Percentiles rank a stretch among this genome's conserved stretches.
Conservation (phyloP, 2,888 invertebrate genomes). For the Bruchidius siliquastri region DNA sequence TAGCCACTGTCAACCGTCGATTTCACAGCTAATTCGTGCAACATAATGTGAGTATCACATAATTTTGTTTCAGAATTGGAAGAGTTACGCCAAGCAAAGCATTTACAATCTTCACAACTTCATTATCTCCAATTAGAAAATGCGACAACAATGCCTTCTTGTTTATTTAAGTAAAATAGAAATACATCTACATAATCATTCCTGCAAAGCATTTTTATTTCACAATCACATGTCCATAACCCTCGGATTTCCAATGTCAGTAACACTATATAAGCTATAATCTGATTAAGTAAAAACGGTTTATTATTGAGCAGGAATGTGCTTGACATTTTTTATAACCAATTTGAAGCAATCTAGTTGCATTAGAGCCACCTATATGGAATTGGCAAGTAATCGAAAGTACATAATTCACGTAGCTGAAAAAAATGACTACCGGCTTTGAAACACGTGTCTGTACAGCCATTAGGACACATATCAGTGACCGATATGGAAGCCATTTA, state of each 20-base stretch:
- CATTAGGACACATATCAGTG: not conserved
- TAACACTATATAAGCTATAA: not conserved
- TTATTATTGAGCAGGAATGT: not conserved
- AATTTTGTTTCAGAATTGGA: too few species aligned
- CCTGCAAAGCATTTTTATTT: not conserved
- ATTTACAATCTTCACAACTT: too few species aligned
- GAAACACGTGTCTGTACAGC: not conserved
- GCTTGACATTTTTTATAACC: not conserved
- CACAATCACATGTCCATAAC: not conserved
- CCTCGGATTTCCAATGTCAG: not conserved
- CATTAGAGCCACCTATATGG: not conserved
- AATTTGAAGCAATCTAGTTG: not conserved
- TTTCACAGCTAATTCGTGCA: too few species aligned
- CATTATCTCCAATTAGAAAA: too few species aligned
- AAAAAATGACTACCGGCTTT: not conserved
- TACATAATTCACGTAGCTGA: not conserved
- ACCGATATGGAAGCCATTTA: not conserved
- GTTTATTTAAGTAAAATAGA: too few species aligned
- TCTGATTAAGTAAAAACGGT: not conserved
- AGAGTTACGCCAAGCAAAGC: too few species aligned
- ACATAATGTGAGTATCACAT: too few species aligned
- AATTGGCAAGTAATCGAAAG: not conserved
- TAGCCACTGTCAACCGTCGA: too few species aligned
- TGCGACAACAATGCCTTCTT: too few species aligned
- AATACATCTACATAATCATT: too few species aligned